These are phyloP conservation scores for Astyanax mexicanus DNA, from an alignment of 2,797 vertebrate species.

Conservation along the genomic window DNA sequence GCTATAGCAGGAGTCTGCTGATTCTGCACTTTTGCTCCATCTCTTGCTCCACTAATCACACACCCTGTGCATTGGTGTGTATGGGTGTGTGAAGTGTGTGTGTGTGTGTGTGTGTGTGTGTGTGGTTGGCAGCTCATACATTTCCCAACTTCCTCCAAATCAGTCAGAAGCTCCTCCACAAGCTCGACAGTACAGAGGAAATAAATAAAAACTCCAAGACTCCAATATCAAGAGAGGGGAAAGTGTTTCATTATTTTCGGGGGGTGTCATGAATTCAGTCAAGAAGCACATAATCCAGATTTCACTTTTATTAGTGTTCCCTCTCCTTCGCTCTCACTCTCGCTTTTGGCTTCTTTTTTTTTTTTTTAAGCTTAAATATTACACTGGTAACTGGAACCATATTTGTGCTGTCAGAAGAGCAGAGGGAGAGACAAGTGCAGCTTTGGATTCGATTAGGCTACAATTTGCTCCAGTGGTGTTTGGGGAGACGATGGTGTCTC, in stretches of 20 bases:
- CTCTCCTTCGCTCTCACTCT: slow-evolving; percentile 5
- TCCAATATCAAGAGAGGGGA: slow-evolving; percentile 71
- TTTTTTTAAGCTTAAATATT: slow-evolving; percentile 73
- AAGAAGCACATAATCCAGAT: slow-evolving; percentile 71
- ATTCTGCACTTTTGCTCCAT: slow-evolving; percentile 11
- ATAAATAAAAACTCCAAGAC: slow-evolving; percentile 50
- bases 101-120: not conserved
- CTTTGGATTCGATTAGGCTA: slow-evolving; percentile 82
- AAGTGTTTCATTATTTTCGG: slow-evolving; percentile 83
- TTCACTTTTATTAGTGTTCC: slow-evolving; percentile 68
- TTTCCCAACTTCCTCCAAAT: slow-evolving; percentile 21
- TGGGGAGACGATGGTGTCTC: slow-evolving; percentile 72
- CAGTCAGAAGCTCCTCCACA: slow-evolving; percentile 16
- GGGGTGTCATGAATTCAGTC: slow-evolving; percentile 73
- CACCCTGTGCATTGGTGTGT: not conserved
- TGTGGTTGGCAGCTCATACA: slow-evolving; percentile 29
- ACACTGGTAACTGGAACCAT: slow-evolving; percentile 78
- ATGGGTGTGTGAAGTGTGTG: not conserved
- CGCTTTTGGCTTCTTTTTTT: no score
- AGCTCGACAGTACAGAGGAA: slow-evolving; percentile 48
- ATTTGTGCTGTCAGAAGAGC: slow-evolving; percentile 69
- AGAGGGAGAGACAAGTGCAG: slow-evolving; percentile 72
- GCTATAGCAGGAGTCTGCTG: slow-evolving; percentile 20
- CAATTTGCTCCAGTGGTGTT: slow-evolving; percentile 86
- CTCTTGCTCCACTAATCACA: slow-evolving; percentile 12